Evolutionary conservation across 2,797 vertebrate species (phyloP).

Genomic region (Neosilurus mollespiculum): DNA sequence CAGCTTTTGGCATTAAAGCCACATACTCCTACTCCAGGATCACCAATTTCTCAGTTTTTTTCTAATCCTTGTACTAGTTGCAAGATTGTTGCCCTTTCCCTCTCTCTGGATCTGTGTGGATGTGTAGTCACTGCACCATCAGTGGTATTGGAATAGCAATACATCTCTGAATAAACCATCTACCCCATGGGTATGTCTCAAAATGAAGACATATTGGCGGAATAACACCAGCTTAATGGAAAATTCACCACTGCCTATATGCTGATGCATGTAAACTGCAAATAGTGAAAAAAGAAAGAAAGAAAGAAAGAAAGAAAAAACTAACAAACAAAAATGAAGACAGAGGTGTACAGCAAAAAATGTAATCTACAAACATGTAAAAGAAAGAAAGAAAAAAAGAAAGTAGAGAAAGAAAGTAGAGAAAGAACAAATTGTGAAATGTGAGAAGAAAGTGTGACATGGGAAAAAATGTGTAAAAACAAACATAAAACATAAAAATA

Average conservation of each 20-base stretch:
- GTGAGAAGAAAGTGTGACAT: too few species aligned
- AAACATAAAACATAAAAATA: too few species aligned
- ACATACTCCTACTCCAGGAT: conserved; percentile 28
- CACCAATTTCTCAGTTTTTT: conserved; percentile 5
- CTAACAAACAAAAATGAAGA: not conserved
- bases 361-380: too few species aligned
- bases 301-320: not conserved
- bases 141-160: conserved; percentile 25
- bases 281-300: not conserved
- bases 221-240: conserved; percentile 29
- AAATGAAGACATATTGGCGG: conserved; percentile 33
- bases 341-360: not conserved
- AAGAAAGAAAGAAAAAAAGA: too few species aligned
- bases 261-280: not conserved
- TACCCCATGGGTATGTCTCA: conserved; percentile 14
- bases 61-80: conserved; percentile 30
- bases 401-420: too few species aligned
- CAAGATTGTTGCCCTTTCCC: conserved; percentile 22
- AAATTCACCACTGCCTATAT: conserved; percentile 8
- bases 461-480: too few species aligned
- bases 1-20: conserved; percentile 23
- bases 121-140: not conserved
- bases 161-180: conserved; percentile 32
- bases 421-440: too few species aligned
- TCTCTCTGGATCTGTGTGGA: not conserved